Evolutionary conservation across 2,113 vertebrate species (phyloP), one percentile per base, ranked within the genome.

Genomic region (Alligator sinensis): DNA sequence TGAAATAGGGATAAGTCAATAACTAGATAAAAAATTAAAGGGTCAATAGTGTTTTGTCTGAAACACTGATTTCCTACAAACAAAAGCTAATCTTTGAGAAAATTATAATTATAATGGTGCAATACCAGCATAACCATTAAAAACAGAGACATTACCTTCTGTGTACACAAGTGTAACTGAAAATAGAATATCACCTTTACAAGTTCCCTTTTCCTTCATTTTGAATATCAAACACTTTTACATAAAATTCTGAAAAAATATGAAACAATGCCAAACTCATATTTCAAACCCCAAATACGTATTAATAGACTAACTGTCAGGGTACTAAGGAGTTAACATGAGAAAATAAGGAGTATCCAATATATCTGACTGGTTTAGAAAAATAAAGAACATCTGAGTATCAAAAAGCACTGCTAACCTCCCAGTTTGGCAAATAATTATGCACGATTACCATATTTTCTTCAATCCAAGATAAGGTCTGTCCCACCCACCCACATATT

Each of bases 291-390:
- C 90, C 72, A 94, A 68, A 74, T 2, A 70, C 84, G 89, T 75
- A 94, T 91, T 94, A 90, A 90, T 47, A 95, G 55, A 27, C 34
- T 77, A 13, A 76, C 19, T 75, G 58, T 34, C 34, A 34, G 34
- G 34, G 34, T 34, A 34, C 64, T 66, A 85, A 82, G 60, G 84
- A 92, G 86, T 90, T 77, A 92, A 60, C 38, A 80, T 80, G 47
- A 94, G 76, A 77, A 85, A 90, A 34, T 27, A 77, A 92, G 86
- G 92, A 4, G 63, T 92, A 90, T 70, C 11, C 78, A 91, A 47
- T 24, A 78, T 92, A 62, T 24, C 92, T 0, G 0, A 89, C 62
- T 91, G 76, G 76, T 47, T 61, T 78, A 82, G 22, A 86, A 77
- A 82, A 95, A 22, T 61, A 92, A 72, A 28, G 84, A 95, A 28